Evolutionary conservation across 1,140 invertebrate species (phyloP), one percentile per base, ranked within the genome.

Genomic region (Brachionus plicatilis): DNA sequence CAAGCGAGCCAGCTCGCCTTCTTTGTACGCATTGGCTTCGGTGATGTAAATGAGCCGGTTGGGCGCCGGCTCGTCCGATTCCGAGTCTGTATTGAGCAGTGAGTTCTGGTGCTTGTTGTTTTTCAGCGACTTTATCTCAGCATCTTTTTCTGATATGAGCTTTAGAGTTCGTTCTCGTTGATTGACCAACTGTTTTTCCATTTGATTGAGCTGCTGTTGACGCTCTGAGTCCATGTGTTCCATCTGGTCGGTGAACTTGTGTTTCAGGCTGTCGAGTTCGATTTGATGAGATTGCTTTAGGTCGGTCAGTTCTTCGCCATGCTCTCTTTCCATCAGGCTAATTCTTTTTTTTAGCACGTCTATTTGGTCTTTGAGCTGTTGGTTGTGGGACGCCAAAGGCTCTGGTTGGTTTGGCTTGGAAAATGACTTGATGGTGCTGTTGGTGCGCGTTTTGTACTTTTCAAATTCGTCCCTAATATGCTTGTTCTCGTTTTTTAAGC

Each of bases 81-180:
- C 72, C 17, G 72, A 76, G 27, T 76, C 72, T 29, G 43, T 24
- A 3, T 72, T 72, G n/a, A 20, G 11, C 68, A 41, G 17, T 24
- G 17, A 12, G 9, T 43, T 68, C 11, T 66, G 24, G 9, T 14
- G 11, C 56, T 65, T 60, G 53, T 24, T 37, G 9, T 65, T 68
- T 82, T 68, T 65, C 11, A 65, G 79, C 2, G 9, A 20, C 33
- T 82, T 27, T 11, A 82, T 33, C 29, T 82, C 53, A 65, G 50
- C 53, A 27, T 82, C 79, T 68, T 82, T 82, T 47, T 82, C 79
- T 37, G 27, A 7, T 68, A 82, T 24, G 6, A 82, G n/a, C 24
- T 82, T 82, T 0, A 65, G 17, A 12, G 79, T 82, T 9, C 79
- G 50, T 33, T 82, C 79, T 47, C 79, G 14, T 47, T 82, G 79